These are phyloP conservation scores for Takifugu rubripes DNA, from an alignment of 2,797 vertebrate species.

Conservation along the genomic window DNA sequence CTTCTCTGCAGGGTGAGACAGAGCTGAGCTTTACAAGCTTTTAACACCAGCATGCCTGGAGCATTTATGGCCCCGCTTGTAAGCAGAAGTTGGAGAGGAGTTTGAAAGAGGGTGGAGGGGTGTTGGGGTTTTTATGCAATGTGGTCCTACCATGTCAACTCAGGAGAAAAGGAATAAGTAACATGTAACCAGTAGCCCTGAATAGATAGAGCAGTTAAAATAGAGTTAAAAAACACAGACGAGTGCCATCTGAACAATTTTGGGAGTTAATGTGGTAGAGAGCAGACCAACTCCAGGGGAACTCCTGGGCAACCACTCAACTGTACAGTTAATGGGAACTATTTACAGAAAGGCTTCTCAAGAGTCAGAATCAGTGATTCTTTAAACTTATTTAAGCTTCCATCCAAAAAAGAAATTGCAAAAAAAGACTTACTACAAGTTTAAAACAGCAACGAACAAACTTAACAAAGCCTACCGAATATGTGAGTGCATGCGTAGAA, in stretches of 20 bases:
- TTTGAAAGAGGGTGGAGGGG: not conserved
- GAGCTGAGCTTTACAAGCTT: slow-evolving; percentile 63
- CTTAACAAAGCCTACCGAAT: not conserved
- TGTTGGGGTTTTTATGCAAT: not conserved
- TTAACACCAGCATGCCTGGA: slow-evolving; percentile 61
- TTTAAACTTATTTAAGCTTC: slow-evolving; percentile 5
- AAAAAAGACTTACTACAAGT: not conserved
- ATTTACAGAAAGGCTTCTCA: slow-evolving; percentile 36
- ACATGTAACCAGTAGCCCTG: slow-evolving; percentile 15
- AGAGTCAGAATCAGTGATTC: slow-evolving; percentile 12
- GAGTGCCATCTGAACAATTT: slow-evolving; percentile 44
- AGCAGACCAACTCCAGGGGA: slow-evolving; percentile 13
- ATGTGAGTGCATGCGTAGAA: slow-evolving; percentile 44
- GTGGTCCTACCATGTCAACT: slow-evolving; percentile 25
- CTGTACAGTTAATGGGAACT: slow-evolving; percentile 20
- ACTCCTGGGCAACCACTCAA: slow-evolving; percentile 14
- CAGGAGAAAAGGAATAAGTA: slow-evolving; percentile 33
- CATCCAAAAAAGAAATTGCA: not conserved
- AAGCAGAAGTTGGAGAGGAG: slow-evolving; percentile 29
- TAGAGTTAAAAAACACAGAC: slow-evolving; percentile 21
- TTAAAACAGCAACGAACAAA: no score
- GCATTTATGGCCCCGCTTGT: slow-evolving; percentile 63
- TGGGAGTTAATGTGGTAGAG: slow-evolving; percentile 35
- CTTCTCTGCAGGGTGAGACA: slow-evolving; percentile 42
- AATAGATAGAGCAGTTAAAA: slow-evolving; percentile 45